A percentile compares a stretch with the other conserved stretches of the same genome.
Conservation (phyloP, 2,888 invertebrate species). For the Pachliopta kotzebuea region DNA sequence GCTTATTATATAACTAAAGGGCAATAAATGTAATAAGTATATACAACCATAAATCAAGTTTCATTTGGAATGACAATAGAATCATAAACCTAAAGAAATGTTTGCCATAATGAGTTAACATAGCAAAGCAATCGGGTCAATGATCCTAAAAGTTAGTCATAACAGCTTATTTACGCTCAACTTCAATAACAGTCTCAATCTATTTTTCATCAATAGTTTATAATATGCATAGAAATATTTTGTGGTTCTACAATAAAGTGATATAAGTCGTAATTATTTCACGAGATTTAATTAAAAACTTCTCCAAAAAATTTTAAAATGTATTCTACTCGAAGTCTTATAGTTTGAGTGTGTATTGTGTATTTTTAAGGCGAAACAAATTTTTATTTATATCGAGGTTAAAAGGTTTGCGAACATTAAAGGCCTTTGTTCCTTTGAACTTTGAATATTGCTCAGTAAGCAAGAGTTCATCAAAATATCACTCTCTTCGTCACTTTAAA, state of each 20-base stretch:
- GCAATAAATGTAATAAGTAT: background rate
- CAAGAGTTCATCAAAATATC: slow-evolving; percentile 20
- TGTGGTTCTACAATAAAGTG: too few species aligned
- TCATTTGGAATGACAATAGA: background rate
- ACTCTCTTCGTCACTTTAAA: slow-evolving; percentile 11
- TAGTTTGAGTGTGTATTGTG: background rate
- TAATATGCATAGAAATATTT: too few species aligned
- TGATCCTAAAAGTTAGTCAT: background rate
- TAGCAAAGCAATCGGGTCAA: background rate
- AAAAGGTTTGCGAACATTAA: slow-evolving; percentile 1
- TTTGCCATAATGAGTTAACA: background rate
- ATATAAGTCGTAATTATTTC: too few species aligned
- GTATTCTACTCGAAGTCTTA: background rate
- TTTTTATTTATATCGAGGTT: slow-evolving; percentile 1
- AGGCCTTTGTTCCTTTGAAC: slow-evolving; percentile 23
- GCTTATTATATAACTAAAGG: background rate
- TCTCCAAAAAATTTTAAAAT: background rate
- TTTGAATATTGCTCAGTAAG: slow-evolving; percentile 16
- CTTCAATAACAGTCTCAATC: too few species aligned
- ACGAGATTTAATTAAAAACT: background rate
- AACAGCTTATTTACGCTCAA: background rate
- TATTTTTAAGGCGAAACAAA: background rate
- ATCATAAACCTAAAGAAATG: background rate
- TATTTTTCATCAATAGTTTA: too few species aligned
- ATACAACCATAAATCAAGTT: background rate